These are phyloP conservation scores for Zoanthus sociatus DNA, from an alignment of 92 coral and sea anemone species.

Conservation along the genomic window DNA sequence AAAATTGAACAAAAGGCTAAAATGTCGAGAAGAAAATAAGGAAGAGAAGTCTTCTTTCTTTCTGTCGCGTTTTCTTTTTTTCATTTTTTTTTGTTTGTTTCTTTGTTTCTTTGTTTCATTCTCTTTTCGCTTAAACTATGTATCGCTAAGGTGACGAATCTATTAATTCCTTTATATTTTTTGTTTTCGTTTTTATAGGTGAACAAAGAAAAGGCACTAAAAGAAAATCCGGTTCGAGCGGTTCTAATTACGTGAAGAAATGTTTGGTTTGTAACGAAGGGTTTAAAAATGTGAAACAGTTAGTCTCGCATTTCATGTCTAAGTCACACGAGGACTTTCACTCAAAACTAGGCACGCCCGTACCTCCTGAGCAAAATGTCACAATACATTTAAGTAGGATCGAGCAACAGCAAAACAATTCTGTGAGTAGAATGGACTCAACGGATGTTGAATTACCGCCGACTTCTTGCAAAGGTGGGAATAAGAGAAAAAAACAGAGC, in stretches of 20 bases:
- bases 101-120: too few relatives aligned
- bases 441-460: slow-evolving; percentile 10
- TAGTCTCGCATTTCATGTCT: slow-evolving; percentile 31
- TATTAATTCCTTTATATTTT: background rate
- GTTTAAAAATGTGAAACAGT: background rate
- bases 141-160: background rate
- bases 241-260: slow-evolving; percentile 2
- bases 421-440: background rate
- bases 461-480: background rate
- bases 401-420: background rate
- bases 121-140: too few relatives aligned
- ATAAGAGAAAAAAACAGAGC: background rate
- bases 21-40: too few relatives aligned
- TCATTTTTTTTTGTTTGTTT: too few relatives aligned
- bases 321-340: background rate
- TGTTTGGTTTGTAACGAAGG: slow-evolving; percentile 31
- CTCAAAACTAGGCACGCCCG: background rate
- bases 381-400: background rate
- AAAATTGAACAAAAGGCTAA: too few relatives aligned
- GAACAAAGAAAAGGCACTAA: background rate
- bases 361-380: background rate
- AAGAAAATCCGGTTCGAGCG: background rate
- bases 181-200: background rate
- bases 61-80: too few relatives aligned
- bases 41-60: too few relatives aligned